Percentiles rank a stretch among this genome's conserved stretches.
Evolutionary conservation across 53 echinoderm and acorn worm genomes (phyloP).

Genomic region (Stichopus horrens): DNA sequence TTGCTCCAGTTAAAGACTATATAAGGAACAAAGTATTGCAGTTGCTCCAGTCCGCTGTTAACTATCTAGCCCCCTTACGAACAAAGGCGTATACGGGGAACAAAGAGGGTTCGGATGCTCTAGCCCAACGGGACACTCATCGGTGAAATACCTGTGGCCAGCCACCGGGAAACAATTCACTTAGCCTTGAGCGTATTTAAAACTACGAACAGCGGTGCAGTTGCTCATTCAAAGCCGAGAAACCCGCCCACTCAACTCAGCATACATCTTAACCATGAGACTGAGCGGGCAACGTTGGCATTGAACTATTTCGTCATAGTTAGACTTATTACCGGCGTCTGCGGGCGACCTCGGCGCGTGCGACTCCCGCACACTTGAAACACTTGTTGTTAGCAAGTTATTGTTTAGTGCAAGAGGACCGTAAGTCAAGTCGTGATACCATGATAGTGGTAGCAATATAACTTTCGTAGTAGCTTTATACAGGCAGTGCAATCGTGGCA

Average conservation of each 20-base stretch:
- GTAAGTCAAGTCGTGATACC: neutral
- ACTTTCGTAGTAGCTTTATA: neutral
- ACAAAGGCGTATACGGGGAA: slow-evolving; percentile 29
- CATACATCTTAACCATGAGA: slow-evolving; percentile 10
- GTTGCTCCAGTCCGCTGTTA: neutral
- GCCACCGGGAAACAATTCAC: slow-evolving; percentile 30
- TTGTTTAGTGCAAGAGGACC: slow-evolving; percentile 7
- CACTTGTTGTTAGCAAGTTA: slow-evolving; percentile 28
- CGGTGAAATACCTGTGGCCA: slow-evolving; percentile 39
- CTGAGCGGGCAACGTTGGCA: slow-evolving; percentile 2
- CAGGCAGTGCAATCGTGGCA: slow-evolving; percentile 3
- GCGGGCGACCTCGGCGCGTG: slow-evolving; percentile 39
- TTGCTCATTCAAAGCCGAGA: slow-evolving; percentile 9
- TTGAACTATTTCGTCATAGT: slow-evolving; percentile 20
- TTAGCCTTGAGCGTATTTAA: slow-evolving; percentile 40
- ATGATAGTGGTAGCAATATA: neutral
- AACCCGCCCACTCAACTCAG: slow-evolving; percentile 38
- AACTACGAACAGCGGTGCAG: slow-evolving; percentile 24
- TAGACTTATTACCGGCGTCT: neutral
- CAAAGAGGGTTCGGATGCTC: slow-evolving; percentile 24
- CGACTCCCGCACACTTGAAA: neutral
- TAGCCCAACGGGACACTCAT: slow-evolving; percentile 45
- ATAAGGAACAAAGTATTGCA: neutral
- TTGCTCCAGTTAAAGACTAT: neutral
- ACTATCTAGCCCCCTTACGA: slow-evolving; percentile 5